Percentiles rank a stretch among this genome's conserved stretches.
Conservation (phyloP, 2,797 vertebrate genomes). For the Salarias fasciatus region DNA sequence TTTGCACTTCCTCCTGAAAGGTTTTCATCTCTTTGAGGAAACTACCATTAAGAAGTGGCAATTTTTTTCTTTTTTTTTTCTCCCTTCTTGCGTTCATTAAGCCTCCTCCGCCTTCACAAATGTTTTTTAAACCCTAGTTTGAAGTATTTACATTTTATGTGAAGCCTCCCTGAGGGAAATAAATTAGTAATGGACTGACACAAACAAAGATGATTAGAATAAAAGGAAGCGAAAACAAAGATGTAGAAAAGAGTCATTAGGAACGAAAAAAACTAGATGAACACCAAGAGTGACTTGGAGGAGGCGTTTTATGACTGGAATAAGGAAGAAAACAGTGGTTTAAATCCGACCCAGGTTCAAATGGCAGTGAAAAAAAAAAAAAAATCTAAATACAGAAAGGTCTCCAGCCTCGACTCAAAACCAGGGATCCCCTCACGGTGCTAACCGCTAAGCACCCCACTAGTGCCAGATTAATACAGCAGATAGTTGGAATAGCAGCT, state of each 20-base stretch:
- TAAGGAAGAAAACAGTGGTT: not conserved
- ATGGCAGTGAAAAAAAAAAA: too few species aligned
- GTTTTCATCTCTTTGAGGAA: not conserved
- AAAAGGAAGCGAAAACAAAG: not conserved
- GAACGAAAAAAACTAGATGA: slow-evolving; percentile 14
- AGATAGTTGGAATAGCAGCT: not conserved
- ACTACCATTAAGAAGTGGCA: not conserved
- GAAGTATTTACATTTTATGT: slow-evolving; percentile 16
- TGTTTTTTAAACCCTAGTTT: not conserved
- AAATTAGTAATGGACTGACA: slow-evolving; percentile 25
- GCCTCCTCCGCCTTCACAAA: not conserved
- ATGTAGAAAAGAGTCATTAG: slow-evolving; percentile 1
- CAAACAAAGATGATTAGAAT: not conserved
- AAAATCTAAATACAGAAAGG: not conserved
- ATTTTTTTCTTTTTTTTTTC: too few species aligned
- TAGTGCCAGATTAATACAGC: not conserved
- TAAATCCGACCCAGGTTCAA: too few species aligned
- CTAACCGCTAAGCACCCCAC: too few species aligned
- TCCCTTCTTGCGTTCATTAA: not conserved
- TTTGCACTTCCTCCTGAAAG: not conserved
- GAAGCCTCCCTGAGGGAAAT: slow-evolving; percentile 13
- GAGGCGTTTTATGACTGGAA: not conserved
- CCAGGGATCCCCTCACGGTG: too few species aligned
- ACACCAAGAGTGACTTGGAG: not conserved
- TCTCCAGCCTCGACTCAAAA: too few species aligned